Conservation (phyloP, 2,888 invertebrate genomes). For the Dicyrtomina minuta region DNA sequence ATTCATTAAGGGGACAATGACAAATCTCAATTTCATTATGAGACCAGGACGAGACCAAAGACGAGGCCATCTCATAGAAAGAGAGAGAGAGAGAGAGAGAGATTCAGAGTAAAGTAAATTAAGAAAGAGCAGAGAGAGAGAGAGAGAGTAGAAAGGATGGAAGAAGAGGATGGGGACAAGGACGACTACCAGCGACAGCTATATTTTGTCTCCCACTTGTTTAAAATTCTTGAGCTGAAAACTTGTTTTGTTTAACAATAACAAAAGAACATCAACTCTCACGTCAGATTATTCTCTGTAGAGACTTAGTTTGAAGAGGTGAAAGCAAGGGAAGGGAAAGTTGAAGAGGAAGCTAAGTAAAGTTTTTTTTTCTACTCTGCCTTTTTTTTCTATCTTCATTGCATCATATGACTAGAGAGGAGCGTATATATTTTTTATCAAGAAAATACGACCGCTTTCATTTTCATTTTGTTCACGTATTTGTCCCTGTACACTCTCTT, state of each 20-base stretch:
- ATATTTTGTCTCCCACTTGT: too few relatives aligned
- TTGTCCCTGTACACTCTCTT: neutral
- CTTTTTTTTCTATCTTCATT: neutral
- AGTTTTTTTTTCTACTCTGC: neutral
- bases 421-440: neutral
- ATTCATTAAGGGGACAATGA: slow-evolving; percentile 12
- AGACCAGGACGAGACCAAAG: neutral
- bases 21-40: neutral
- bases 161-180: too few relatives aligned
- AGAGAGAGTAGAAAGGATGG: neutral
- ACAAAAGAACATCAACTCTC: too few relatives aligned
- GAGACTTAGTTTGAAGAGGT: too few relatives aligned
- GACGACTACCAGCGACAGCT: too few relatives aligned
- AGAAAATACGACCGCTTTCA: neutral
- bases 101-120: neutral
- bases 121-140: neutral
- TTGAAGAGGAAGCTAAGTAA: too few relatives aligned
- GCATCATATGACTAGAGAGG: neutral
- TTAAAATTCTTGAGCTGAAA: too few relatives aligned
- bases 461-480: slow-evolving; percentile 15
- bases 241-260: too few relatives aligned
- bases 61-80: neutral
- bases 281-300: too few relatives aligned
- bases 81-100: neutral
- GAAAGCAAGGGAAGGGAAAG: too few relatives aligned